A percentile compares a stretch with the other conserved stretches of the same genome.
Conservation (phyloP, 2,113 vertebrate genomes). For the Hyaena hyaena region DNA sequence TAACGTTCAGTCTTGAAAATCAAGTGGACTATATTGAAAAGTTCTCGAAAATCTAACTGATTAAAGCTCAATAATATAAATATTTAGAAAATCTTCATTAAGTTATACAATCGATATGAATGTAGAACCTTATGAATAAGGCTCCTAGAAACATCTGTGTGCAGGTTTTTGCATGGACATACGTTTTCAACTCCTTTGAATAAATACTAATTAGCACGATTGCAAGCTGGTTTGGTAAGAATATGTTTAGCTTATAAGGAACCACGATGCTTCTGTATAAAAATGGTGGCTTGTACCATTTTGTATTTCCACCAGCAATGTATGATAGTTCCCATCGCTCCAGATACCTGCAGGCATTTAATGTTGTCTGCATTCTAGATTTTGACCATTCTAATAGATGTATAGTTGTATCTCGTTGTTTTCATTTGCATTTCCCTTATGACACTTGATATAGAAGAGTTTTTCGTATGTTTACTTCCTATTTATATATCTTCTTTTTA, state of each 20-base stretch:
- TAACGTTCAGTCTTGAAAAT: conserved; percentile 69
- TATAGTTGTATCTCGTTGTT: neutral
- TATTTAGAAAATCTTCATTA: neutral
- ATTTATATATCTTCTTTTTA: neutral
- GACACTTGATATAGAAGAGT: neutral
- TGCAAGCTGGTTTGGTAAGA: neutral
- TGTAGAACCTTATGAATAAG: neutral
- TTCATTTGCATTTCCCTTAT: neutral
- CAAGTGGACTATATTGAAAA: conserved; percentile 53
- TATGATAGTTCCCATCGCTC: neutral
- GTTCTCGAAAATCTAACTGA: conserved; percentile 55
- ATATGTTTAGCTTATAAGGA: neutral
- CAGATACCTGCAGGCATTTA: neutral
- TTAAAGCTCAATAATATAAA: conserved; percentile 59
- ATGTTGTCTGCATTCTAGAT: neutral
- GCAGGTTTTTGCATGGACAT: neutral
- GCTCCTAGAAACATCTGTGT: neutral
- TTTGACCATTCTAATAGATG: neutral
- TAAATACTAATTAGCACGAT: neutral
- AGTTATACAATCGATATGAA: neutral
- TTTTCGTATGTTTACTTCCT: neutral
- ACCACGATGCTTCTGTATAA: neutral
- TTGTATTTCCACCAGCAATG: neutral
- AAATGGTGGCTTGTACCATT: neutral
- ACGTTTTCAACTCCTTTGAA: neutral